Evolutionary conservation across 1,140 invertebrate genomes (phyloP), one percentile per base, ranked within the genome.

Genomic region (Lepidostoma basale): DNA sequence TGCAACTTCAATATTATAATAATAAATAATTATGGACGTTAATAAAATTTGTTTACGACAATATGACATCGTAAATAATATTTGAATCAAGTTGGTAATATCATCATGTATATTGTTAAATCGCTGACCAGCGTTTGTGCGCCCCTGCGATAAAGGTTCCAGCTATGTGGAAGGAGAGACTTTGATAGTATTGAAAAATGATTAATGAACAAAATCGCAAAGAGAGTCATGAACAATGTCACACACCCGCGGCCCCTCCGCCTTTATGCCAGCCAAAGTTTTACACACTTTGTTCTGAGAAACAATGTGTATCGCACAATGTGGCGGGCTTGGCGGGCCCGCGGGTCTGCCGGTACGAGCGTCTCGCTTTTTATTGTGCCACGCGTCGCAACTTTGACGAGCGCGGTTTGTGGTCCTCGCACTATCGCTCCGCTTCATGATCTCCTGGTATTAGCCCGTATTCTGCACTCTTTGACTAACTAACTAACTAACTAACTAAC

Each of bases 101-200:
- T n/a, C n/a, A n/a, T n/a, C n/a, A n/a, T n/a, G n/a, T n/a, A n/a
- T n/a, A n/a, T n/a, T n/a, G n/a, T n/a, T n/a, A n/a, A n/a, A n/a
- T n/a, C n/a, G n/a, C n/a, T n/a, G n/a, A n/a, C 14, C 14, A 36
- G 5, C 25, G 49, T n/a, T 54, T 30, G 10, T 28, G 6, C 0
- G 33, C 49, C 49, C 26, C 49, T 54, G 30, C 10, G 8, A 40
- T 40, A 59, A 67, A 67, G 60, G 65, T 72, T 62, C 39, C 67
- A 66, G 49, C 69, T 39, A 39, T 60, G 67, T 40, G 70, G 63
- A 72, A 68, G 67, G 67, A 68, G 66, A 65, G 70, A 72, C 70
- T 72, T 72, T 72, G 70, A 72, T 72, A 72, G 70, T 72, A 72
- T 72, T 72, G 70, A 72, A 68, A 72, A 72, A 72, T 72, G 70